Conservation (phyloP, 2,797 vertebrate species). For the Capromys pilorides region DNA sequence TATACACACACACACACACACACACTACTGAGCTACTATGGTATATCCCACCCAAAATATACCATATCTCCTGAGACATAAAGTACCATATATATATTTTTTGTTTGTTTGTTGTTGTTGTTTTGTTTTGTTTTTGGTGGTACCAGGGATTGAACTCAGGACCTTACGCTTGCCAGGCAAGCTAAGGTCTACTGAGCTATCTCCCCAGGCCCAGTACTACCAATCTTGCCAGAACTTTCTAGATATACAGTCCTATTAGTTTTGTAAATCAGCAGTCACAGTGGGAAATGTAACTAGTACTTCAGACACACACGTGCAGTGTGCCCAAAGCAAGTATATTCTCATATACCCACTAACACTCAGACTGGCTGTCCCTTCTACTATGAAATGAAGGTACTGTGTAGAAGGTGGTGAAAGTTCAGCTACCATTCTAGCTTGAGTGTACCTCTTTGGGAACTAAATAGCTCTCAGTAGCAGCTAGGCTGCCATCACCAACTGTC, state of each 20-base stretch:
- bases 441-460: neutral
- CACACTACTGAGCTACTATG: too few species aligned
- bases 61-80: neutral
- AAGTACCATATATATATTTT: too few species aligned
- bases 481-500: conserved; percentile 31
- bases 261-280: neutral
- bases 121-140: too few species aligned
- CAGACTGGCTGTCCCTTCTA: neutral
- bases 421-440: neutral
- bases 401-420: neutral
- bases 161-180: too few species aligned
- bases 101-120: too few species aligned
- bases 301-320: neutral
- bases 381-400: neutral
- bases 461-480: neutral
- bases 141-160: too few species aligned
- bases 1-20: too few species aligned
- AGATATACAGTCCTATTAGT: neutral
- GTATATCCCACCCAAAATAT: neutral
- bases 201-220: neutral
- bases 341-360: neutral
- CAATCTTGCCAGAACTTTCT: neutral
- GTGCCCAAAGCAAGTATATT: neutral
- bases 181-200: too few species aligned
- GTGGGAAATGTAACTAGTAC: neutral